Base-by-base conservation (phyloP, 2,888 invertebrate genomes). In the Chymomyza procnemis region DNA sequence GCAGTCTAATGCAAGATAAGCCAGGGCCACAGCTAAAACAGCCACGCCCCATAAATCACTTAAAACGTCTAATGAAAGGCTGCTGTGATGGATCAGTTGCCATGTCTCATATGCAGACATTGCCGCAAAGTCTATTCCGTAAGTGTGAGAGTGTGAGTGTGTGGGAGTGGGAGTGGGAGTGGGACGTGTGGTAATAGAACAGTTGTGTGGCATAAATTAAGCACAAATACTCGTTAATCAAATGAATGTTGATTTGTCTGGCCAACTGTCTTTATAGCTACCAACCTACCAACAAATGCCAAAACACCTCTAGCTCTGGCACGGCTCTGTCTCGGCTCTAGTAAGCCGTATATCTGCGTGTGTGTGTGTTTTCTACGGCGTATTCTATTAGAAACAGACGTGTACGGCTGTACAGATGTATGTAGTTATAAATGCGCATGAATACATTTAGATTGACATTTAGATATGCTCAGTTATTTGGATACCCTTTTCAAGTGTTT, bases 151-250 rank as follows among this genome's bases (percentile, higher is more conserved):
- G 26, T 56, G 56, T 50, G n/a, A n/a, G n/a, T n/a, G n/a, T n/a
- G n/a, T n/a, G n/a, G n/a, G n/a, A 60, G 3, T 30, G 50, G n/a
- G 14, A 18, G 16, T 62, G 26, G 52, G 56, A 46, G 57, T 54
- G 58, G 19, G 50, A 52, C 59, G 19, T 50, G 19, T 18, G 52
- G 26, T 34, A 41, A 16, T 58, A 18, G 16, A 63, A 69, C 66
- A 71, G 69, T 84, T 61, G 16, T 60, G 48, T 60, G 65, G 81
- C 84, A 80, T 85, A 85, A 83, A 81, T 85, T 81, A 84, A 73
- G 81, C 77, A 67, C 83, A 82, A 82, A 76, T 73, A 73, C 76
- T 87, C 83, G 87, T 84, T 84, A 85, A 84, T 84, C 83, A 84
- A 87, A 87, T 76, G 75, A 78, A 82, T 80, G 73, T 75, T 76